These are phyloP conservation scores for Xiphias gladius DNA, from an alignment of 2,113 vertebrate genomes.

Conservation along the genomic window DNA sequence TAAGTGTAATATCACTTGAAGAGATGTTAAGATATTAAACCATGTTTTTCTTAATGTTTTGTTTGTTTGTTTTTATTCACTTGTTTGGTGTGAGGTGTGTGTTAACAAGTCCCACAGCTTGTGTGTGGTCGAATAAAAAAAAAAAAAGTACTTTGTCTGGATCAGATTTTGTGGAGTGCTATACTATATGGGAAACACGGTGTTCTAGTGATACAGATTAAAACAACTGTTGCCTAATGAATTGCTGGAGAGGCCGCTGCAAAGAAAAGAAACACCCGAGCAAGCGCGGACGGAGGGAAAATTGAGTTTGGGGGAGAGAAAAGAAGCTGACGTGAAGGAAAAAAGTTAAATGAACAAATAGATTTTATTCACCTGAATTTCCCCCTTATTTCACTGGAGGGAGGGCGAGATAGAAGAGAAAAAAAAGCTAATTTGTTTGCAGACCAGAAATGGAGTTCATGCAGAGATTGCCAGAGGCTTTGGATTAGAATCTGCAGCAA, in stretches of 20 bases:
- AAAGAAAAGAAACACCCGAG: conserved; percentile 57
- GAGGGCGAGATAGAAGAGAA: conserved; percentile 53
- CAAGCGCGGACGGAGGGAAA: conserved; percentile 35
- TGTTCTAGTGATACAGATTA: conserved; percentile 76
- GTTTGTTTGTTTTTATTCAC: conserved; percentile 51
- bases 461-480: conserved; percentile 73
- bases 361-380: conserved; percentile 77
- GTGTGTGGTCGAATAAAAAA: conserved; percentile 1
- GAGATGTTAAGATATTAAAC: conserved; percentile 72
- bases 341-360: conserved; percentile 75
- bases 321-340: conserved; percentile 43
- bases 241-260: conserved; percentile 51
- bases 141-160: conserved; percentile 39
- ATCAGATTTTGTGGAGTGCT: conserved; percentile 54
- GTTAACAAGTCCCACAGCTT: conserved; percentile 51
- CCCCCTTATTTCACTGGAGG: conserved; percentile 57
- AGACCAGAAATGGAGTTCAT: conserved; percentile 77
- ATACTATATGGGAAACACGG: conserved; percentile 51
- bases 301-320: conserved; percentile 62
- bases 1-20: conserved; percentile 78
- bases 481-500: conserved; percentile 74
- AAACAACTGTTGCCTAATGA: conserved; percentile 74
- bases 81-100: conserved; percentile 54
- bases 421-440: conserved; percentile 77
- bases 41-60: conserved; percentile 31